These are phyloP conservation scores for Lepus oiostolus DNA, from an alignment of 2,797 vertebrate species.

Conservation along the genomic window DNA sequence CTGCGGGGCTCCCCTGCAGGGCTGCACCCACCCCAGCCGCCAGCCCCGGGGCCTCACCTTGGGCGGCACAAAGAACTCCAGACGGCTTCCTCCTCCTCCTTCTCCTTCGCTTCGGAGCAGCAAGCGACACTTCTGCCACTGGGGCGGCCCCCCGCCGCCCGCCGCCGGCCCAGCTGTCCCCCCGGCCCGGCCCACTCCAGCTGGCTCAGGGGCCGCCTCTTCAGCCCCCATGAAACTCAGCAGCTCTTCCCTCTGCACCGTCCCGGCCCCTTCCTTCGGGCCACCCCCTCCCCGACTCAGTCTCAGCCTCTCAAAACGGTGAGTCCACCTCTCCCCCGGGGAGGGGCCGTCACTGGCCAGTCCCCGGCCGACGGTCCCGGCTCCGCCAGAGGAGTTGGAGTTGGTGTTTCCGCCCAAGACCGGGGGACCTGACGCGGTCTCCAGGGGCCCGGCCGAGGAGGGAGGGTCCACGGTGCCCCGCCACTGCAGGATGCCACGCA, in stretches of 20 bases:
- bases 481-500: conserved; percentile 96
- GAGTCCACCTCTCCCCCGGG: conserved; percentile 95
- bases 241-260: conserved; percentile 86
- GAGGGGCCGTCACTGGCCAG: conserved; percentile 85
- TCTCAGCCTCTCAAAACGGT: conserved; percentile 93
- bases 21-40: not conserved
- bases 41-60: conserved; percentile 89
- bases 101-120: conserved; percentile 91
- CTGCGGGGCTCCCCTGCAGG: not conserved
- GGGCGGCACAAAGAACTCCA: conserved; percentile 96
- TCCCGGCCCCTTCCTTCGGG: conserved; percentile 81
- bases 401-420: conserved; percentile 88
- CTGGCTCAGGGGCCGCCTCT: conserved; percentile 81
- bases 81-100: conserved; percentile 92
- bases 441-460: conserved; percentile 79
- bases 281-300: conserved; percentile 91
- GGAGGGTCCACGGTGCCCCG: conserved; percentile 89
- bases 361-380: conserved; percentile 79
- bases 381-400: conserved; percentile 88
- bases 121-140: conserved; percentile 96
- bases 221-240: conserved; percentile 85
- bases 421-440: conserved; percentile 87
- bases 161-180: conserved; percentile 66
- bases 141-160: conserved; percentile 90
- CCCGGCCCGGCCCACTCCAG: conserved; percentile 76